Base-by-base conservation (phyloP, 1,140 invertebrate species). In the Gonioctena quinquepunctata region DNA sequence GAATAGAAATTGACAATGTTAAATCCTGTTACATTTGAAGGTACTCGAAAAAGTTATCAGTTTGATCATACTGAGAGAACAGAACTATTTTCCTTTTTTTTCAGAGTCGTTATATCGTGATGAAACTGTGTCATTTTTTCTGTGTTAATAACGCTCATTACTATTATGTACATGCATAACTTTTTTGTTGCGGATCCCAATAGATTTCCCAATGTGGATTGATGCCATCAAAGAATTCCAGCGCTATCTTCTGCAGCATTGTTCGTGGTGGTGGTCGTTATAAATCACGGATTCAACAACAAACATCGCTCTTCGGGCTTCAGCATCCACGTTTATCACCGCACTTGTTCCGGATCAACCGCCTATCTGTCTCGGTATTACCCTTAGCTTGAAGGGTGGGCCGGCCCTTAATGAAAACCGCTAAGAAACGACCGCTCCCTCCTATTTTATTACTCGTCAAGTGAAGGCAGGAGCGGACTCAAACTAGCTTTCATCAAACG, bases 211-310 rank as follows among this genome's bases (percentile, higher is more conserved):
- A 11, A 42, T 42, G 33, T 42, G 33, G 8, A 8, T 19, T 19
- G 22, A 56, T 56, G 22, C 52, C 7, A 18, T 7, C 22, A 19
- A 19, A 56, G 18, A 56, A 56, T 56, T 56, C 22, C 52, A 21
- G 16, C 52, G 7, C 2, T 5, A 42, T 56, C 21, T 42, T 42
- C 13, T 42, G 11, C 16, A 11, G 33, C 57, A 59, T 60, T 68
- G 56, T 68, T 68, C 23, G 56, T 56, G 66, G 50, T 42, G 56
- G 50, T 42, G 56, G 66, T 68, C 28, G 66, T 68, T 60, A 66
- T 79, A 79, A 79, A 79, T 79, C 78, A 78, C 78, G 71, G 72
- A 73, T 79, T 70, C 74, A 79, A 79, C 78, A 79, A 79, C 78
- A 79, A 42, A 76, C 78, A 79, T 78, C 78, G 77, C 69, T 78